Conservation (phyloP, 2,888 invertebrate species). For the Cataglyphis rosenhaueri region DNA sequence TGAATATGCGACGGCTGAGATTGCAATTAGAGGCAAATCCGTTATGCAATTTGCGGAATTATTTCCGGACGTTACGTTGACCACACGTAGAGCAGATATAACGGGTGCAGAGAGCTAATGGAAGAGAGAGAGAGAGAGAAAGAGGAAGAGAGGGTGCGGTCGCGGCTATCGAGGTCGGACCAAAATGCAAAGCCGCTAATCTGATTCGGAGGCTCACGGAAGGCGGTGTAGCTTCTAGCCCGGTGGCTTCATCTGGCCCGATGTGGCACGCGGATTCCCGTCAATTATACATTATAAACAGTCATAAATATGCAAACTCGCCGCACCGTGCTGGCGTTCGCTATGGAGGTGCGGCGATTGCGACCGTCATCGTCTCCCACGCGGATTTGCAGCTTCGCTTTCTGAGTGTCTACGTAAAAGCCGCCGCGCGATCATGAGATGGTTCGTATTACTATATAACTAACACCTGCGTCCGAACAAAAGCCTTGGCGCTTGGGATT, state of each 20-base stretch:
- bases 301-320: constrained; percentile 79
- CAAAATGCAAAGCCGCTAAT: constrained; percentile 79
- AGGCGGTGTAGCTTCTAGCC: constrained; percentile 66
- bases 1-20: constrained; percentile 17
- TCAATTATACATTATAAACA: constrained; percentile 81
- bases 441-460: not conserved
- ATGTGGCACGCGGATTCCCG: constrained; percentile 72
- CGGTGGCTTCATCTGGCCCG: constrained; percentile 61
- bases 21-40: constrained; percentile 45
- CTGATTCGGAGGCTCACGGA: constrained; percentile 76
- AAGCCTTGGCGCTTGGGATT: not conserved
- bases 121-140: not conserved
- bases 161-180: constrained; percentile 67
- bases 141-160: constrained; percentile 40
- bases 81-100: constrained; percentile 1
- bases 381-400: constrained; percentile 71
- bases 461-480: constrained; percentile 4
- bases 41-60: constrained; percentile 40
- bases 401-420: constrained; percentile 41
- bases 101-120: not conserved
- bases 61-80: constrained; percentile 36
- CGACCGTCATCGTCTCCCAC: constrained; percentile 64
- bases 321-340: constrained; percentile 27
- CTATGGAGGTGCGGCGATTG: constrained; percentile 49
- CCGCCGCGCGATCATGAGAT: constrained; percentile 34